Conservation (phyloP, 2,797 vertebrate genomes). For the Poecile montanus region DNA sequence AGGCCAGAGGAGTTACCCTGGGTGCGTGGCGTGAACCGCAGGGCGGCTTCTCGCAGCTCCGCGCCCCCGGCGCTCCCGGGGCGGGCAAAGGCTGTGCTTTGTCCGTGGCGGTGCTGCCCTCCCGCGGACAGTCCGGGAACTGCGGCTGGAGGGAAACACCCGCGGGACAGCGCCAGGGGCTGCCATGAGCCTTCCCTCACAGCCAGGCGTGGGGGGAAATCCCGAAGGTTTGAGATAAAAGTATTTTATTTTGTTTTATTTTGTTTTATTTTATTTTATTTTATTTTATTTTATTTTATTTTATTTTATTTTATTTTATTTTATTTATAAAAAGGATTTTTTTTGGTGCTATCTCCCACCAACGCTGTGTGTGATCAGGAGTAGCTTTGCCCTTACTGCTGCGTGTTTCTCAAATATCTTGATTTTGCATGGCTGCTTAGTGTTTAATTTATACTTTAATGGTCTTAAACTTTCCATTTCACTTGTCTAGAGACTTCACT, state of each 20-base stretch:
- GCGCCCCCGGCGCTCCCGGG: rapidly evolving
- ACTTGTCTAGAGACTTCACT: not conserved
- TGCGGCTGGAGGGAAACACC: rapidly evolving
- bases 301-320: too few relatives aligned
- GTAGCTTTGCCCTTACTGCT: not conserved
- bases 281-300: too few relatives aligned
- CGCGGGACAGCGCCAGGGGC: rapidly evolving
- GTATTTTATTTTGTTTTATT: too few relatives aligned
- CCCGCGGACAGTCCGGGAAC: not conserved
- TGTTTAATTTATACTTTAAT: not conserved
- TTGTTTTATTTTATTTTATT: too few relatives aligned
- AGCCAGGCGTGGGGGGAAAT: rapidly evolving
- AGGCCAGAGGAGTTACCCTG: rapidly evolving
- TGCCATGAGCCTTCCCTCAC: rapidly evolving
- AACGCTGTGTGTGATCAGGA: rapidly evolving
- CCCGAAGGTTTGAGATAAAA: not conserved
- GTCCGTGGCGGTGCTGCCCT: not conserved
- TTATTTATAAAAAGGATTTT: not conserved
- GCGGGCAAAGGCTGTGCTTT: rapidly evolving
- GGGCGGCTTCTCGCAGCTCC: rapidly evolving
- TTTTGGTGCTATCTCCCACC: not conserved
- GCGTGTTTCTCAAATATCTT: not conserved
- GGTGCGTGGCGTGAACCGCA: rapidly evolving
- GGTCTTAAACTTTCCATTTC: not conserved
- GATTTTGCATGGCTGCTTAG: not conserved